Evolutionary conservation across 2,888 invertebrate genomes (phyloP).

Genomic region (Altica lythri): DNA sequence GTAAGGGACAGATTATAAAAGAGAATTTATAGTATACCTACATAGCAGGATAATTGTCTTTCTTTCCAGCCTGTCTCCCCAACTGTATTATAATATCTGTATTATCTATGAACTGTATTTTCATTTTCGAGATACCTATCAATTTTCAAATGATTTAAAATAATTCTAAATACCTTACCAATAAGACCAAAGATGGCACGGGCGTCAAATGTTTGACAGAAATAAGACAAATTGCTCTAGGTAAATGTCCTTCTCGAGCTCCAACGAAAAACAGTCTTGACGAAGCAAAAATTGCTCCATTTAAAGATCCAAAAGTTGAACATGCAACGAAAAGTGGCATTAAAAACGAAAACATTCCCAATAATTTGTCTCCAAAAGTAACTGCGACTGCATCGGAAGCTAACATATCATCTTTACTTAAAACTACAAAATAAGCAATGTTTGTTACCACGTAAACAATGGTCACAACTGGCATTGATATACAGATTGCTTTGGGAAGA

Average conservation of each 20-base stretch:
- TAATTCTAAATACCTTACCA: too few species aligned
- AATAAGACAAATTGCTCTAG: slow-evolving; percentile 78
- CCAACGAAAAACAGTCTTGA: slow-evolving; percentile 91
- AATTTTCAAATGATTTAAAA: too few species aligned
- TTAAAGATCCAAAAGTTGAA: slow-evolving; percentile 90
- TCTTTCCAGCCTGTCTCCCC: too few species aligned
- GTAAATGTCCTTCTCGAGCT: slow-evolving; percentile 89
- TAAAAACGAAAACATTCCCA: slow-evolving; percentile 78
- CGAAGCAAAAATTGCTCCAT: slow-evolving; percentile 94
- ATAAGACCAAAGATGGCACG: slow-evolving; percentile 78
- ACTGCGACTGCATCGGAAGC: slow-evolving; percentile 97
- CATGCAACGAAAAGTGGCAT: slow-evolving; percentile 93
- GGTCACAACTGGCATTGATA: slow-evolving; percentile 88
- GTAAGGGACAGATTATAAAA: too few species aligned
- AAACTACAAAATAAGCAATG: slow-evolving; percentile 84
- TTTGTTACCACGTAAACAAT: slow-evolving; percentile 87
- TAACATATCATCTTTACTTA: slow-evolving; percentile 80
- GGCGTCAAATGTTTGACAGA: slow-evolving; percentile 78
- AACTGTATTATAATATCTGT: too few species aligned
- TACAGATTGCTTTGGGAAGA: slow-evolving; percentile 90
- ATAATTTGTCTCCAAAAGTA: slow-evolving; percentile 81
- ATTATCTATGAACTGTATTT: too few species aligned
- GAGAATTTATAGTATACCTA: too few species aligned
- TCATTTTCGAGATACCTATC: too few species aligned
- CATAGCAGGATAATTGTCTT: too few species aligned